A percentile compares a stretch with the other conserved stretches of the same genome.
Conservation (phyloP, 2,797 vertebrate species). For the Orestias chungarensis region DNA sequence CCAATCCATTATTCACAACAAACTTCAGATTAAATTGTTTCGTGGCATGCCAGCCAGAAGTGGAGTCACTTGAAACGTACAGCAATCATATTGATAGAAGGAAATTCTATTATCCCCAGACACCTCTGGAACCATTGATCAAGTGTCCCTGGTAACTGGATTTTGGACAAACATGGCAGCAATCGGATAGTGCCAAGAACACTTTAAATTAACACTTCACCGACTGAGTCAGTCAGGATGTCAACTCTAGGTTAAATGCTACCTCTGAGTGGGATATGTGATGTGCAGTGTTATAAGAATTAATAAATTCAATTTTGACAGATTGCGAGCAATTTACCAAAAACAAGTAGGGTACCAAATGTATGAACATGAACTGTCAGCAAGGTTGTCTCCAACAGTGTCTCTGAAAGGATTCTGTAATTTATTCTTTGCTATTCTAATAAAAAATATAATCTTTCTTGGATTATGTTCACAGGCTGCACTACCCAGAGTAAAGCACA, state of each 20-base stretch:
- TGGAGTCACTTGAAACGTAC: constrained; percentile 14
- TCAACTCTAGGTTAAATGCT: constrained; percentile 21
- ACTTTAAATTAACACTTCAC: constrained; percentile 47
- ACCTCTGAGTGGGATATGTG: constrained; percentile 17
- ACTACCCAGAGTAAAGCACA: not conserved
- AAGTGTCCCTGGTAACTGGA: constrained; percentile 43
- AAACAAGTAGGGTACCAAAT: not conserved
- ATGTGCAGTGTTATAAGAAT: not conserved
- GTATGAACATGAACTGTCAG: not conserved
- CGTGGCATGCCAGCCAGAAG: not conserved
- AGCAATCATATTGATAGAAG: constrained; percentile 40
- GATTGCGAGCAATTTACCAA: too few species aligned
- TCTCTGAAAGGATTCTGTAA: not conserved
- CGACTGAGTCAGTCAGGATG: constrained; percentile 8
- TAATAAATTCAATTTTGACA: too few species aligned
- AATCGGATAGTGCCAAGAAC: constrained; percentile 30
- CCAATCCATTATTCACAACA: constrained; percentile 39
- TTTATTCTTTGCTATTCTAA: not conserved
- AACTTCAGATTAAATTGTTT: constrained; percentile 8
- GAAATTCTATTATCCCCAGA: constrained; percentile 38
- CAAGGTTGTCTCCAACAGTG: not conserved
- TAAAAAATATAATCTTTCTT: not conserved
- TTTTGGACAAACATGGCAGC: constrained; percentile 41
- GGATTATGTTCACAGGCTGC: constrained; percentile 12
- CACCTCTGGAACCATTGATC: constrained; percentile 55